Base-by-base conservation (phyloP, 2,888 invertebrate species). In the Drosophila multiciliata region DNA sequence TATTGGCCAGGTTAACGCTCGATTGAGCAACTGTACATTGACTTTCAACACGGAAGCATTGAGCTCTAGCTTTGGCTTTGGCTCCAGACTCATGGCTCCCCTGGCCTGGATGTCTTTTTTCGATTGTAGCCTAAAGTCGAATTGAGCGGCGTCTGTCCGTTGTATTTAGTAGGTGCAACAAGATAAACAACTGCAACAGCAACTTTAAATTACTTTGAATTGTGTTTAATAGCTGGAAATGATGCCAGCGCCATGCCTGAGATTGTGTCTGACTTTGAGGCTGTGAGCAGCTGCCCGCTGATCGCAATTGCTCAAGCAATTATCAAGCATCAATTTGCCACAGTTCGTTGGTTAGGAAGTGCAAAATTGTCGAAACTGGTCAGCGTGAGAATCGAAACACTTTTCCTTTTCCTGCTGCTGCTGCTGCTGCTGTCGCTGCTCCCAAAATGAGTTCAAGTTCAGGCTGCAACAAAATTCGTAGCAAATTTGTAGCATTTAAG, bases 181-280 rank as follows among this genome's bases (percentile, higher is more conserved):
- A 79, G 73, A 75, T 64, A 58, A 72, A 64, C 63, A 57, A 64
- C 57, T 3, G 45, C 62, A 48, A 33, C 53, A 33, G 23, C 69
- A 68, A 78, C 73, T 88, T 86, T 59, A 84, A 89, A 88, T 87
- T 89, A 89, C 79, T 77, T 78, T 87, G 83, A 87, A 89, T 88
- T 88, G 86, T 79, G 90, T 72, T 87, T 89, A 87, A 87, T 89
- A 81, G 90, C 83, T 87, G 90, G 88, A 89, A 89, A 87, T 80
- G 86, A 85, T 85, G 85, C 71, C 89, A 82, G 82, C 57, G 40
- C 33, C 49, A 17, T 42, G 61, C 54, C 50, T 49, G 35, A 69
- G 40, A 57, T 35, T 48, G 59, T 62, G 48, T 36, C 54, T 49
- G 42, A 66, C 67, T 66, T 64, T 75, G 59, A 65, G 58, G 62